A percentile compares a stretch with the other conserved stretches of the same genome.
phyloP scores from a whole-genome alignment of 1,140 invertebrate species.

The Neotoxoptera formosana region DNA sequence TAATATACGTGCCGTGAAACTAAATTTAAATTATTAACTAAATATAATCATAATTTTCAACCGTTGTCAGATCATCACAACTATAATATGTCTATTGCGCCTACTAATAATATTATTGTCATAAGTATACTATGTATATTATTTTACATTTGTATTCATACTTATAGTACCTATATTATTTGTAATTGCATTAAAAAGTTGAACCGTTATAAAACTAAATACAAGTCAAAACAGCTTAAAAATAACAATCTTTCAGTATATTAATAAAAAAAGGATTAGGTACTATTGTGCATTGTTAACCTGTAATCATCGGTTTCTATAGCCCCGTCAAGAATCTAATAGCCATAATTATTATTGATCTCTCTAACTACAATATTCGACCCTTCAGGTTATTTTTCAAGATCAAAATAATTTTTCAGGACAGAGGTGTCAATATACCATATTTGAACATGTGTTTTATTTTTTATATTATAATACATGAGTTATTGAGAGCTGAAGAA shows the following conservation, averaged over 20 bases:
- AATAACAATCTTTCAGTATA: not conserved
- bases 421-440: not conserved
- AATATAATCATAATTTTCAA: no score
- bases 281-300: slow-evolving; percentile 40
- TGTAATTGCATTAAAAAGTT: not conserved
- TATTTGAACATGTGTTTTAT: not conserved
- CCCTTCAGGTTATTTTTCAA: slow-evolving; percentile 23
- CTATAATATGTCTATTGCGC: not conserved
- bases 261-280: slow-evolving; percentile 14
- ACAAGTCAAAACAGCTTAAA: not conserved
- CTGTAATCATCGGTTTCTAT: not conserved
- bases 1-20: not conserved
- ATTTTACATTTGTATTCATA: no score
- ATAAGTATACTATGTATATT: not conserved
- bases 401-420: not conserved
- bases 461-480: not conserved
- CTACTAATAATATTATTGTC: not conserved
- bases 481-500: not conserved
- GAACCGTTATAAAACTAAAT: not conserved
- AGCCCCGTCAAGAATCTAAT: not conserved
- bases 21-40: no score
- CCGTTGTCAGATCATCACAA: not conserved
- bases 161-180: not conserved
- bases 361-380: not conserved
- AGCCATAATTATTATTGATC: slow-evolving; percentile 34